phyloP scores from a whole-genome alignment of 37 sponge, comb jelly and placozoan genomes.

The Tethya wilhelma region DNA sequence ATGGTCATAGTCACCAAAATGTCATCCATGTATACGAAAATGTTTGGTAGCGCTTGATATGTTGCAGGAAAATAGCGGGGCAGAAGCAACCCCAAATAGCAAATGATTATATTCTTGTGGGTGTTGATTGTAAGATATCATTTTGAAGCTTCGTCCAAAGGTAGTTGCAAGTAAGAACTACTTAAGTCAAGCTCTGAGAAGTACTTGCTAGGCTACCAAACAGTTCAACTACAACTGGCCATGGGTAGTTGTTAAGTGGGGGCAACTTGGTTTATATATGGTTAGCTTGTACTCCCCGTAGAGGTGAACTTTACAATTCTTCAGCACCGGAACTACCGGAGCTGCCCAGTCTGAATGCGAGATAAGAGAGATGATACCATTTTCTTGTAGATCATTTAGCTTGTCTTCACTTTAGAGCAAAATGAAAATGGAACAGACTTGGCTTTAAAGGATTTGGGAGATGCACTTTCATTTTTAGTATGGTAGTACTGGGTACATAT shows the following conservation, averaged over 20 bases:
- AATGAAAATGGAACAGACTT: conserved; percentile 30
- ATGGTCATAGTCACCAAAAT: conserved; percentile 33
- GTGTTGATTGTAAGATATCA: conserved; percentile 33
- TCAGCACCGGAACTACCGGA: conserved; percentile 58
- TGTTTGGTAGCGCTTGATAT: conserved; percentile 25
- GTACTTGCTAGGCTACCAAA: conserved; percentile 13
- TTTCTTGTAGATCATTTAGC: not conserved
- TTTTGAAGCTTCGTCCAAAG: conserved; percentile 29
- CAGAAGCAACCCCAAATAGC: conserved; percentile 55
- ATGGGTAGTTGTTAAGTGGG: conserved; percentile 29
- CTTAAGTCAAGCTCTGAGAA: conserved; percentile 67
- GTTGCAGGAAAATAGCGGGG: conserved; percentile 32
- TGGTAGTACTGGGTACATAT: too few species aligned
- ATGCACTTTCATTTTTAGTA: not conserved
- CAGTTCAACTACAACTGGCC: conserved; percentile 49
- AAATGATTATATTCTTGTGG: conserved; percentile 47
- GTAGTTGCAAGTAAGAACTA: conserved; percentile 27
- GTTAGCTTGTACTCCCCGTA: conserved; percentile 70
- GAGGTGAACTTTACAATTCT: conserved; percentile 29
- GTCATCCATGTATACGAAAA: conserved; percentile 50
- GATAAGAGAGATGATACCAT: conserved; percentile 48
- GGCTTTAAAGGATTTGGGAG: conserved; percentile 21
- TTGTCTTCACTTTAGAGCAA: not conserved
- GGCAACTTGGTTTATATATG: conserved; percentile 30
- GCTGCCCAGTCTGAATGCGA: conserved; percentile 46